phyloP scores from a whole-genome alignment of 2,113 vertebrate genomes.

The Panurus biarmicus region DNA sequence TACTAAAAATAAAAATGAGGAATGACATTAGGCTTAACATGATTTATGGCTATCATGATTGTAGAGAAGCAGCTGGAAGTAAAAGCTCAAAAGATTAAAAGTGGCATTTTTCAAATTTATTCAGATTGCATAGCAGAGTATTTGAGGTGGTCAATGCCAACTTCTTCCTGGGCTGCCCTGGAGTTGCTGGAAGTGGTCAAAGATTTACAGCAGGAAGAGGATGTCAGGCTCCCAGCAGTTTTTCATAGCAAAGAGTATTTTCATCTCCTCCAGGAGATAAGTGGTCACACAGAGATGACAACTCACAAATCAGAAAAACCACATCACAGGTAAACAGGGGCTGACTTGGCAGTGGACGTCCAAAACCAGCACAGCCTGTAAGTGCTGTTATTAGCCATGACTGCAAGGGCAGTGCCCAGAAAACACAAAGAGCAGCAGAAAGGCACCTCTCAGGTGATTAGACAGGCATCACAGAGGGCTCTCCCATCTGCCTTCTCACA shows the following conservation, averaged over 20 bases:
- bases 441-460: not conserved
- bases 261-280: not conserved
- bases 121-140: not conserved
- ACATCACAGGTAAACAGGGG: not conserved
- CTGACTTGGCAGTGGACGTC: not conserved
- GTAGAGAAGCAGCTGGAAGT: not conserved
- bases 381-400: not conserved
- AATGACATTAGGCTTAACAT: not conserved
- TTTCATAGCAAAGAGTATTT: not conserved
- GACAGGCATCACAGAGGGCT: not conserved
- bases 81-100: not conserved
- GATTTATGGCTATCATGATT: not conserved
- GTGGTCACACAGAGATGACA: not conserved
- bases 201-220: not conserved
- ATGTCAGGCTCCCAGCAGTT: not conserved
- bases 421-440: not conserved
- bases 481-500: slow-evolving; percentile 8
- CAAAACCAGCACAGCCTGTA: not conserved
- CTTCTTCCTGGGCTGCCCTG: not conserved
- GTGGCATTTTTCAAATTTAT: not conserved
- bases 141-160: not conserved
- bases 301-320: not conserved
- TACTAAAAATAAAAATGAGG: slow-evolving; percentile 15
- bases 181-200: not conserved
- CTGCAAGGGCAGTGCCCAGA: not conserved